phyloP scores from a whole-genome alignment of 2,888 invertebrate genomes.

The Drosophila atroscutellata region DNA sequence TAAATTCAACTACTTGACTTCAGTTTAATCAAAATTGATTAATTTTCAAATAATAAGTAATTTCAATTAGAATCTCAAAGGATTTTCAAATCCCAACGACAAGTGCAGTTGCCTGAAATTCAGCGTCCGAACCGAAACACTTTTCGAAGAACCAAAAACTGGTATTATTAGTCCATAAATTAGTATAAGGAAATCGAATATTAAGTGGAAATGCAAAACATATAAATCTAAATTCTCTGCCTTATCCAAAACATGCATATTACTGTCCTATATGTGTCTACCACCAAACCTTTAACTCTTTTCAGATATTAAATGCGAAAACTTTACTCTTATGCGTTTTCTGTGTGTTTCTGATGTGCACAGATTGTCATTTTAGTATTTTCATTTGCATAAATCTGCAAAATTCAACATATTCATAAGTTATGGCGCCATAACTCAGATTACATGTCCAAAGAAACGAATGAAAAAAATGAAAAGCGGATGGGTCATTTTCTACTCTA shows the following conservation, averaged over 20 bases:
- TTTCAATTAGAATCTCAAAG: neutral
- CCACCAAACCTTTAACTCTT: neutral
- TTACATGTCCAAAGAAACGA: neutral
- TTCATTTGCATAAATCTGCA: constrained; percentile 27
- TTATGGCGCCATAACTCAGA: constrained; percentile 39
- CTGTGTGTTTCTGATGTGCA: constrained; percentile 4
- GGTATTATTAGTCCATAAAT: too few relatives aligned
- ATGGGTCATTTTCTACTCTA: constrained; percentile 10
- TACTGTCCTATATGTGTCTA: neutral
- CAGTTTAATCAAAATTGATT: neutral
- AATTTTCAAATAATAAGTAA: neutral
- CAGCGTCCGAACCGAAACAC: neutral
- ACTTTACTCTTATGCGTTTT: neutral
- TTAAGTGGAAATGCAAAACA: neutral
- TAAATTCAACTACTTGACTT: neutral
- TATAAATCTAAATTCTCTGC: neutral
- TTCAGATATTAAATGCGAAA: neutral
- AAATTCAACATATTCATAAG: constrained; percentile 36
- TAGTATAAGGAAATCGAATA: neutral
- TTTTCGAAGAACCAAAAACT: neutral
- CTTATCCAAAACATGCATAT: neutral
- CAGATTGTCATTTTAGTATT: constrained; percentile 19
- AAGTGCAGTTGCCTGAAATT: neutral
- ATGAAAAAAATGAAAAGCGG: neutral
- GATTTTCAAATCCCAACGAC: neutral